These are phyloP conservation scores for Chaetophractus vellerosus DNA, from an alignment of 2,797 vertebrate genomes.

Conservation along the genomic window DNA sequence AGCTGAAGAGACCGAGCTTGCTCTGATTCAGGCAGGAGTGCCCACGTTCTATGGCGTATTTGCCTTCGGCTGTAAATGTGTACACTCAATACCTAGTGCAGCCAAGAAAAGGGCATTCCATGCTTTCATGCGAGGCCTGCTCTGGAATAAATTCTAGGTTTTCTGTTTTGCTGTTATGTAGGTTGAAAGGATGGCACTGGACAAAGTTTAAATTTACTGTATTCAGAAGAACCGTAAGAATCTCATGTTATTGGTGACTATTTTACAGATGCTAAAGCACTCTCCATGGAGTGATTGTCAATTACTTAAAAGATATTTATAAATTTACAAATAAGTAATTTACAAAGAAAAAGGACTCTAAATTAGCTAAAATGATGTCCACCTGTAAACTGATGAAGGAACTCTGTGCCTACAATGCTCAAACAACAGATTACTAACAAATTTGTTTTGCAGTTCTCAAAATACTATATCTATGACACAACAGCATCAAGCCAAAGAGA, in stretches of 20 bases:
- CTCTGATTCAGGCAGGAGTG: background rate
- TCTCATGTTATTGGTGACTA: slow-evolving; percentile 3
- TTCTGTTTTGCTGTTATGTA: slow-evolving; percentile 4
- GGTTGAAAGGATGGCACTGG: background rate
- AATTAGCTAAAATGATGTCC: slow-evolving; percentile 24
- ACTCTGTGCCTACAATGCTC: background rate
- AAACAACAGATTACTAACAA: background rate
- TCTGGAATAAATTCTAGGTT: background rate
- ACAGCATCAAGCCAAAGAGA: background rate
- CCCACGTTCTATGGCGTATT: background rate
- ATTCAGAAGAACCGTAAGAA: background rate
- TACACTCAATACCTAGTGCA: background rate
- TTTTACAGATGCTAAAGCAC: slow-evolving; percentile 17
- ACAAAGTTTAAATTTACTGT: slow-evolving; percentile 12
- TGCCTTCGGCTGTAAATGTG: background rate
- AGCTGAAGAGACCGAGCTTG: background rate
- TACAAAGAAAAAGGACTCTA: background rate
- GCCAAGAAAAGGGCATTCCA: background rate
- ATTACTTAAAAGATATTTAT: slow-evolving; percentile 32
- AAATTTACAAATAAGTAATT: background rate
- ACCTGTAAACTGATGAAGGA: slow-evolving; percentile 5
- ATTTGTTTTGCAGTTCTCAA: background rate
- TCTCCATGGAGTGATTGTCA: background rate
- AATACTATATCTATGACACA: background rate
- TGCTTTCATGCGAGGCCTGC: background rate